Conservation (phyloP, 2,113 vertebrate species). For the Antennarius striatus region DNA sequence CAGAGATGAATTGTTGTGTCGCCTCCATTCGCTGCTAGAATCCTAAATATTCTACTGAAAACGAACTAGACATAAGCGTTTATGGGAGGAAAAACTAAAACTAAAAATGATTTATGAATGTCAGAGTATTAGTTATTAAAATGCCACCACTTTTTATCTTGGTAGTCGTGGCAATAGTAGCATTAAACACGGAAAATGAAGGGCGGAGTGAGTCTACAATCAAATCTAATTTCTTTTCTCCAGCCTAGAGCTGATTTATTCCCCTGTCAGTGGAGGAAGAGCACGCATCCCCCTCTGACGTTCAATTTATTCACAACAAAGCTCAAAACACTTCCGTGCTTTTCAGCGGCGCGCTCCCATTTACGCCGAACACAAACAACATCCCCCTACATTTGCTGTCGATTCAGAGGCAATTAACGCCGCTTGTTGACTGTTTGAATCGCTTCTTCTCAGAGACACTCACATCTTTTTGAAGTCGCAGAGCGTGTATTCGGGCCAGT, state of each 20-base stretch:
- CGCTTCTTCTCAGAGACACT: slow-evolving; percentile 58
- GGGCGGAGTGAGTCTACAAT: neutral
- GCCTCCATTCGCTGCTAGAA: no score
- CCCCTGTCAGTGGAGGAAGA: neutral
- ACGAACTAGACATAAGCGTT: no score
- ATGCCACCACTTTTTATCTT: neutral
- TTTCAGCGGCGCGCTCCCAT: neutral
- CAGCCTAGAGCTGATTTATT: neutral
- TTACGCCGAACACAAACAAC: slow-evolving; percentile 29
- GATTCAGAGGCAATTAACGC: slow-evolving; percentile 34
- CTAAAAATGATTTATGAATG: no score
- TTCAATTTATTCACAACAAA: slow-evolving; percentile 27
- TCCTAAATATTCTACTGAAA: no score
- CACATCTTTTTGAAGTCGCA: slow-evolving; percentile 86
- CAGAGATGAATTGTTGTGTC: no score
- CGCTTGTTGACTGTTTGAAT: neutral
- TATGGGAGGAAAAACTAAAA: no score
- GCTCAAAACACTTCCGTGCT: slow-evolving; percentile 23
- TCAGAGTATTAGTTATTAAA: no score
- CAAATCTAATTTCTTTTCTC: slow-evolving; percentile 1
- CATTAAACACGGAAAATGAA: slow-evolving; percentile 13
- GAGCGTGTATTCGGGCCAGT: slow-evolving; percentile 86
- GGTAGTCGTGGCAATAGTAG: neutral
- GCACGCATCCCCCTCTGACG: slow-evolving; percentile 11
- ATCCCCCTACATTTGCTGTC: slow-evolving; percentile 14